Percentiles rank a stretch among this genome's conserved stretches.
phyloP scores from a whole-genome alignment of 2,888 invertebrate genomes.

The Synanthedon myopaeformis region DNA sequence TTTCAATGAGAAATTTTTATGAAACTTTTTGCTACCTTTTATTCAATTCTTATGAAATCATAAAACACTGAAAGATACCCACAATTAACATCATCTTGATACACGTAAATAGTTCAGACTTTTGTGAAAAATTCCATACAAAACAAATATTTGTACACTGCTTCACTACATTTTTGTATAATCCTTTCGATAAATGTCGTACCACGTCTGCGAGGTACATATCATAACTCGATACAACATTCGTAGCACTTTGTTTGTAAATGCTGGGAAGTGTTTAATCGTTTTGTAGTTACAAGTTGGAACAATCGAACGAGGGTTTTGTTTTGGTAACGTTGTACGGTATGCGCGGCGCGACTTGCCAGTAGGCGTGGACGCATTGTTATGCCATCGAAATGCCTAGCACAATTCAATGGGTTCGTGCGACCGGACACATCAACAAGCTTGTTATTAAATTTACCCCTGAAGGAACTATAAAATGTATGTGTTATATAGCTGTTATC shows the following conservation, averaged over 20 bases:
- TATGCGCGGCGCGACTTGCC: constrained; percentile 30
- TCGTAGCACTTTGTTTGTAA: constrained; percentile 47
- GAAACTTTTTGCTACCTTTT: no score
- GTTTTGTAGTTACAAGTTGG: constrained; percentile 53
- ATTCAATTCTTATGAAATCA: background rate
- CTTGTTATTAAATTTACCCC: background rate
- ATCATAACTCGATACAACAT: constrained; percentile 18
- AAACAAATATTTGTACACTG: constrained; percentile 20
- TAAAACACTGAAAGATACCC: constrained; percentile 26
- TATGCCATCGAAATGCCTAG: constrained; percentile 39
- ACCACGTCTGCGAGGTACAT: constrained; percentile 15
- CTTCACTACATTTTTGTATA: constrained; percentile 47
- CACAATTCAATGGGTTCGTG: constrained; percentile 43
- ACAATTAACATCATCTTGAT: constrained; percentile 36
- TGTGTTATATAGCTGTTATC: no score
- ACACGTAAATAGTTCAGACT: constrained; percentile 20
- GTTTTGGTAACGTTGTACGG: constrained; percentile 59
- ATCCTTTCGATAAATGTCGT: constrained; percentile 14
- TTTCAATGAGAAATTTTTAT: no score
- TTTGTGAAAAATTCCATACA: constrained; percentile 17
- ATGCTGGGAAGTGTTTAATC: constrained; percentile 51
- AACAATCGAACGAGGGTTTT: constrained; percentile 54
- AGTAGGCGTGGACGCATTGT: constrained; percentile 44
- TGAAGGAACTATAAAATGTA: background rate
- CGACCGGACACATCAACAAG: constrained; percentile 32